Base-by-base conservation (phyloP, 2,113 vertebrate species). In the Paramormyrops kingsleyae region DNA sequence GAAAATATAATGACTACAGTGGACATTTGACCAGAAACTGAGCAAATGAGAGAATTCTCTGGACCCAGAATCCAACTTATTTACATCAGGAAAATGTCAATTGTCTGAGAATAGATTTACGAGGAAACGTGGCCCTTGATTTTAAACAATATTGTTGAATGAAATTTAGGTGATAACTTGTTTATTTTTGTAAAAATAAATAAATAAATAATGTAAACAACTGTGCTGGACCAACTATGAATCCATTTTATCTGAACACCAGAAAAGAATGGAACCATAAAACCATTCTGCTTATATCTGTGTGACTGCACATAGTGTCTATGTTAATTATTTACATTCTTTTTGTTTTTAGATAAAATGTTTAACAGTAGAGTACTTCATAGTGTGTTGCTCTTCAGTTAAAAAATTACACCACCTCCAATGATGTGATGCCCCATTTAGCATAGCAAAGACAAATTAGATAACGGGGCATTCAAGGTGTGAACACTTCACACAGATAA, bases 401-500 rank as follows among this genome's bases (percentile, higher is more conserved):
- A 92, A 95, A 94, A 96, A 96, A 95, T 90, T 92, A 95, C 96
- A 96, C 95, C 96, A 96, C 95, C 95, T 90, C 95, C 94, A 94
- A 95, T 96, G 95, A 95, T 92, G 92, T 95, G 94, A 94, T 93
- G 95, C 95, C 94, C 96, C 96, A 96, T 96, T 96, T 96, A 93
- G 89, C 91, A 94, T 96, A 96, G 97, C 96, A 93, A 96, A 97
- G 96, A 97, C 94, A 96, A 96, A 97, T 95, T 95, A 95, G 93
- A 94, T 96, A 96, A 97, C 95, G 94, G 96, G 93, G 95, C 94
- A 94, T 95, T 93, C 91, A 94, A 90, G 21, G 59, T 94, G 93
- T 93, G 95, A 94, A 96, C 93, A 94, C 94, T 3, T 50, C 44
- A 8, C 42, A 27, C 44, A 86, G 24, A 47, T 49, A 49, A 46